A percentile compares a stretch with the other conserved stretches of the same genome.
These are phyloP conservation scores for Olivierus martensii DNA, from an alignment of 1,140 invertebrate species.

Conservation along the genomic window DNA sequence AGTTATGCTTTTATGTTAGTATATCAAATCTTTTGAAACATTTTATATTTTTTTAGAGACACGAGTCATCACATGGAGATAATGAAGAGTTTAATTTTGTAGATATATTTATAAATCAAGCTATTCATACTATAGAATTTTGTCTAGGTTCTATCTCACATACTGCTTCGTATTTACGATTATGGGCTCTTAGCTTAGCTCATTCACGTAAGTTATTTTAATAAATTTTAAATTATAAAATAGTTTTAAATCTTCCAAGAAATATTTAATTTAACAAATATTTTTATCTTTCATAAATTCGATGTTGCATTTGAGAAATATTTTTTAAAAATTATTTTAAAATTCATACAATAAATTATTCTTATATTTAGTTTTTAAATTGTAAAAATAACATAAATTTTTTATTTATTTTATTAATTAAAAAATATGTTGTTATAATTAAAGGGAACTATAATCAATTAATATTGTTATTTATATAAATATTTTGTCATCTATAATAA, in stretches of 20 bases:
- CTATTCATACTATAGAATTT: constrained; percentile 93
- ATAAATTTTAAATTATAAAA: too few species aligned
- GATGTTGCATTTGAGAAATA: background rate
- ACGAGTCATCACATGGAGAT: background rate
- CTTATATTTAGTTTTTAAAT: too few species aligned
- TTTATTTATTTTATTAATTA: too few species aligned
- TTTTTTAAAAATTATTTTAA: background rate
- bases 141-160: constrained; percentile 88
- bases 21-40: background rate
- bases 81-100: constrained; percentile 57
- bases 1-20: background rate
- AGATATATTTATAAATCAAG: constrained; percentile 81
- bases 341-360: background rate
- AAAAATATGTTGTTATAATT: too few species aligned
- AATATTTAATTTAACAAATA: too few species aligned
- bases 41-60: background rate
- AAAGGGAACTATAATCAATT: too few species aligned
- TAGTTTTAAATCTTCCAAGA: too few species aligned
- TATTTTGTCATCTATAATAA: too few species aligned
- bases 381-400: too few species aligned
- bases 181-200: constrained; percentile 88
- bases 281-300: background rate
- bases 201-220: constrained; percentile 41
- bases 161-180: constrained; percentile 85
- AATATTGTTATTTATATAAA: too few species aligned